A percentile compares a stretch with the other conserved stretches of the same genome.
Conservation (phyloP, 1,140 invertebrate genomes). For the Wiebesia pumilae region DNA sequence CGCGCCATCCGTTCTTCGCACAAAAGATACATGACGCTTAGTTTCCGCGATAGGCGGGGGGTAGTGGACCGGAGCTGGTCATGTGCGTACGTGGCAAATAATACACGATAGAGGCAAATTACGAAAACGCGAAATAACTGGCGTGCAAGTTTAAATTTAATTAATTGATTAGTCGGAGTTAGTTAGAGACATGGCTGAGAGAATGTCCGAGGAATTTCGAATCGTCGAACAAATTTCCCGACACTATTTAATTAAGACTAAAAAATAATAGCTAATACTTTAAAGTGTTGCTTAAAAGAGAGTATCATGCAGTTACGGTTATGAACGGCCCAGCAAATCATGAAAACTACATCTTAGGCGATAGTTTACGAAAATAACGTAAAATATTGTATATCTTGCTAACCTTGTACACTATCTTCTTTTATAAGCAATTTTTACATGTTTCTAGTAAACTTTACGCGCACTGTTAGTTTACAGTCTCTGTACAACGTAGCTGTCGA, state of each 20-base stretch:
- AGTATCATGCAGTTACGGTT: not conserved
- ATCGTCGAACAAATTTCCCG: not conserved
- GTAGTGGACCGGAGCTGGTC: not conserved
- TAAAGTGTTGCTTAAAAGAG: not conserved
- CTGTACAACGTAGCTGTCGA: not conserved
- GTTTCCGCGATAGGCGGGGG: not conserved
- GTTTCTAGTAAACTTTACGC: not conserved
- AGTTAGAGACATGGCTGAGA: no score
- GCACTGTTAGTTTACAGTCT: not conserved
- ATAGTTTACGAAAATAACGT: not conserved
- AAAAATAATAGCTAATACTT: not conserved
- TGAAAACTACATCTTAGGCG: not conserved
- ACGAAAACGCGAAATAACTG: not conserved
- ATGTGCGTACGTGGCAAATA: no score
- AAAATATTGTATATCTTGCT: not conserved
- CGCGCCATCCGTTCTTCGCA: no score
- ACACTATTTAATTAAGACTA: constrained; percentile 4
- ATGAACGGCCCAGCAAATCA: not conserved
- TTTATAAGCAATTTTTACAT: not conserved
- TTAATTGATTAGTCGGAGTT: not conserved
- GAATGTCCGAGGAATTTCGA: not conserved
- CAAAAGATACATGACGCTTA: not conserved
- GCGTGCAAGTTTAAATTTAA: not conserved
- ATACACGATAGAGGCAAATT: no score
- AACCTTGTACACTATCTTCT: not conserved